These are phyloP conservation scores for Loris lydekkerianus DNA, from an alignment of 2,797 vertebrate species.

Conservation along the genomic window DNA sequence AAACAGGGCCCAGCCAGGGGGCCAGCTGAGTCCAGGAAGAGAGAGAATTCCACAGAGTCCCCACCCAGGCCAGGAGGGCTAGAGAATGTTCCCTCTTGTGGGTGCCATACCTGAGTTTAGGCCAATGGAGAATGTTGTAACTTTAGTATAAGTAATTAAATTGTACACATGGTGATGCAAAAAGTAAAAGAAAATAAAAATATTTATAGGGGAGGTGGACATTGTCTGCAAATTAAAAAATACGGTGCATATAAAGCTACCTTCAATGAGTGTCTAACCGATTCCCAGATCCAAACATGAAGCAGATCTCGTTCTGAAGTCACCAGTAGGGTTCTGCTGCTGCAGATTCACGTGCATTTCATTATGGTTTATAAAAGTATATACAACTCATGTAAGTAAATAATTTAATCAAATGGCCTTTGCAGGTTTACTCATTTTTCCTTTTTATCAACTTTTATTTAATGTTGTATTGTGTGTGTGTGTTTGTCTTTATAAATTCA, in stretches of 20 bases:
- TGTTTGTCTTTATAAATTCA: not conserved
- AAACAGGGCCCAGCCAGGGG: not conserved
- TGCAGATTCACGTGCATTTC: not conserved
- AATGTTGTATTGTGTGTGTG: too few relatives aligned
- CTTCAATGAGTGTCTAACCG: too few relatives aligned
- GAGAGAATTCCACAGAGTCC: not conserved
- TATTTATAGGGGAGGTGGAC: accelerated
- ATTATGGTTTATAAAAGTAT: not conserved
- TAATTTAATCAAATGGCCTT: not conserved
- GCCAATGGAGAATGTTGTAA: not conserved
- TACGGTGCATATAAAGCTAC: not conserved
- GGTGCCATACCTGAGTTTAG: not conserved
- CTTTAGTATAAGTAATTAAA: not conserved
- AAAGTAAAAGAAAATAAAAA: not conserved
- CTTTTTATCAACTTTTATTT: not conserved
- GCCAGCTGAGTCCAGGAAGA: accelerated
- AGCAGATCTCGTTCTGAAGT: not conserved
- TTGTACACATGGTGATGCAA: not conserved
- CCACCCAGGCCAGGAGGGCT: not conserved
- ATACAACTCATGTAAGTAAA: not conserved
- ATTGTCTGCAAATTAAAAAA: not conserved
- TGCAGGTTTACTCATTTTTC: not conserved
- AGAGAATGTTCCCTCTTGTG: too few relatives aligned
- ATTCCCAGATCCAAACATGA: not conserved
- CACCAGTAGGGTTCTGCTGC: not conserved